Evolutionary conservation across 1,140 invertebrate genomes (phyloP), one percentile per base, ranked within the genome.

Genomic region (Drosophila azteca): DNA sequence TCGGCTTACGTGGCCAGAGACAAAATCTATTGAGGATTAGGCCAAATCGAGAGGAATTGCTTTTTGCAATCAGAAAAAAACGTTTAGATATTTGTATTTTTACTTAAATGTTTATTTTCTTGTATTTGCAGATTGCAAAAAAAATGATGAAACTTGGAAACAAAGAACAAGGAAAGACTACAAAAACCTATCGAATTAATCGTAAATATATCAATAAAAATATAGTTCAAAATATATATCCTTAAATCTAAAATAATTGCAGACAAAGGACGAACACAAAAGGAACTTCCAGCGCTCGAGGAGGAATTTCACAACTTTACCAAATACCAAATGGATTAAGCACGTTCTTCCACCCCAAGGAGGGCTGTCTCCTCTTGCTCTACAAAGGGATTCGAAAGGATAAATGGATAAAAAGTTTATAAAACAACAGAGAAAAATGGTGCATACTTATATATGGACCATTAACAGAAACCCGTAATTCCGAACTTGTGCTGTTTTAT

Each of bases 401-500:
- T 39, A 46, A 58, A 31, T 26, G 57, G 50, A 45, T 26, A 46
- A 54, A 54, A 17, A 26, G 79, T 43, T 58, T 45, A 45, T 60
- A 62, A 77, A 45, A 44, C 71, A 67, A 51, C 53, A 63, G 35
- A 39, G 11, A 54, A 66, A 68, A 89, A 89, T 91, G 90, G 90
- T 91, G 90, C 90, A 90, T 91, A 90, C 77, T 81, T 51, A 83
- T 59, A 77, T 91, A 91, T 91, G 90, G 90, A 91, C 90, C 90
- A 91, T 92, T 92, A 91, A 90, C 90, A 91, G 91, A 92, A 92
- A 92, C 91, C 91, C 91, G 91, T 92, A 92, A 91, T 90, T 92
- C 91, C 91, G 91, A 92, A 92, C 91, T 92, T 92, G 91, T 92
- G 90, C 90, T 91, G 73, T 85, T 90, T 79, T 77, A 84, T 87